Percentiles rank a stretch among this genome's conserved stretches.
These are phyloP conservation scores for Bombus waltoni DNA, from an alignment of 1,140 invertebrate species.

Conservation along the genomic window DNA sequence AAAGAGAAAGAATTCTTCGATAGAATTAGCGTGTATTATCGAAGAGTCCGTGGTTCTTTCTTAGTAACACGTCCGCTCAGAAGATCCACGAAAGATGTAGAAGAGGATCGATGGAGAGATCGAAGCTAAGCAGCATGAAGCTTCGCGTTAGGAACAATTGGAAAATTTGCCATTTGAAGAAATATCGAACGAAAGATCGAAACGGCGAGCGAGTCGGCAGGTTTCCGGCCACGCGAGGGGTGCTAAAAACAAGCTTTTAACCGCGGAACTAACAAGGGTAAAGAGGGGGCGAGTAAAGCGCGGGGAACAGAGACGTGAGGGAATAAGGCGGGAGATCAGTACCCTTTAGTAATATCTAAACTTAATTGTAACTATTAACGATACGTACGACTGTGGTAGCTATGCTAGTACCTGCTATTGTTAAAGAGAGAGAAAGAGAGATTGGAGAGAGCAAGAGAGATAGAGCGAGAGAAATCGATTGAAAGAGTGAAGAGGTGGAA, in stretches of 20 bases:
- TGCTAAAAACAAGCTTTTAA: conserved; percentile 62
- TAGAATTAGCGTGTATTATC: neutral
- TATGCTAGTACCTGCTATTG: conserved; percentile 83
- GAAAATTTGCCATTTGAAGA: neutral
- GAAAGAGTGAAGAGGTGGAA: neutral
- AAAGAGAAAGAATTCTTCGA: neutral
- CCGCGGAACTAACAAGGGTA: conserved; percentile 64
- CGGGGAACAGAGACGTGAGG: conserved; percentile 47
- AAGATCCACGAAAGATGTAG: neutral
- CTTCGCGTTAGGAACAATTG: neutral
- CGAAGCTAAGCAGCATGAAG: neutral
- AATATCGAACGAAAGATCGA: neutral
- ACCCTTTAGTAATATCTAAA: conserved; percentile 80
- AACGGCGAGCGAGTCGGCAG: conserved; percentile 36
- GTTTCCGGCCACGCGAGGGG: conserved; percentile 46
- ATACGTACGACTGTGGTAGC: conserved; percentile 83
- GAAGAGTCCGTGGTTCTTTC: neutral
- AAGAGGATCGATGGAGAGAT: neutral
- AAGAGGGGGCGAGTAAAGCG: neutral
- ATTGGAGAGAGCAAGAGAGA: conserved; percentile 10
- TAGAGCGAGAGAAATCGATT: neutral
- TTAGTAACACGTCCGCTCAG: neutral
- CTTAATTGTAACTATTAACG: conserved; percentile 82
- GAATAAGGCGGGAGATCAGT: conserved; percentile 65
- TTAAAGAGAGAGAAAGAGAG: conserved; percentile 74